Evolutionary conservation across 2,888 invertebrate genomes (phyloP), one percentile per base, ranked within the genome.

Genomic region (Calliopum simillimum): DNA sequence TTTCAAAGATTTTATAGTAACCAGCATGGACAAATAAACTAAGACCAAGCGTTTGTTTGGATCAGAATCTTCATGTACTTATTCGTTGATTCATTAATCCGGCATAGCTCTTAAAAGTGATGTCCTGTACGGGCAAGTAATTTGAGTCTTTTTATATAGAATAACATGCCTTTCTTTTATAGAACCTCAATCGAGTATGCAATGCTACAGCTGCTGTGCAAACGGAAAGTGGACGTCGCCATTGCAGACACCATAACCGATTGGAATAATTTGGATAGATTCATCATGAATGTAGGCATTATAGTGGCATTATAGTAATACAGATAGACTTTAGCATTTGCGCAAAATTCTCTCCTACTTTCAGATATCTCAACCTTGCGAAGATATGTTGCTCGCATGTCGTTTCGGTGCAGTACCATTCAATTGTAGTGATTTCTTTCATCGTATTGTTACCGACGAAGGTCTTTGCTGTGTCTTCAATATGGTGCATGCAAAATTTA

Each of bases 381-480:
- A 88, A 3, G 91, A 92, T 76, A 91, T 94, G 90, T 79, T 94
- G n/a, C 86, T 89, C 12, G 79, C 87, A 14, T 94, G 94, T 79
- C 83, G 86, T 70, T 94, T 92, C 91, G 89, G 90, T 77, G 89
- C 89, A 0, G 86, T 87, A 11, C 78, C 79, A 0, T 86, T 88
- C 76, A 88, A 89, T 71, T 94, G 94, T 79, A 87, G 88, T 19
- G 89, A 91, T 55, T 82, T 92, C 71, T 94, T 94, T 83, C 91
- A 91, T 80, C 89, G 92, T 0, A 90, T 92, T 69, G 86, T 94
- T 67, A 94, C 94, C 0, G 94, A 94, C 78, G 94, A 94, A 81
- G 94, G 94, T 0, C 87, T 93, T 4, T 94, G 94, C 80, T 94
- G 94, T 83, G 91, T 92, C 6, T 94, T 94, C 82, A 94, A 94